phyloP scores from a whole-genome alignment of 2,888 invertebrate species.

The Spodoptera littoralis region DNA sequence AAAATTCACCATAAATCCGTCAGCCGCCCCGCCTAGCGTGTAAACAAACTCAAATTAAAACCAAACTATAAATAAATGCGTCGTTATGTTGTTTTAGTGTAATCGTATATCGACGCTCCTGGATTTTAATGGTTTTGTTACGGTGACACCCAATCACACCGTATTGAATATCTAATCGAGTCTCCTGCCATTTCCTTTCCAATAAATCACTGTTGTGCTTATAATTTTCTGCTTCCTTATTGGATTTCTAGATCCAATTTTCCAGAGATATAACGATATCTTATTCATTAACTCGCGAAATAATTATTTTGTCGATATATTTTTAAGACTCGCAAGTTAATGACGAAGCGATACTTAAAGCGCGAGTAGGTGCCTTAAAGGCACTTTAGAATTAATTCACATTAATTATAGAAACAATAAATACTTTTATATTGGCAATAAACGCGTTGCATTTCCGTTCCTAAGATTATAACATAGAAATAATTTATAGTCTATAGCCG shows the following conservation, averaged over 20 bases:
- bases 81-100: slow-evolving; percentile 72
- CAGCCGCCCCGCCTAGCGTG: slow-evolving; percentile 78
- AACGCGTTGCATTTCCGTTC: slow-evolving; percentile 42
- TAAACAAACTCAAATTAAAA: slow-evolving; percentile 76
- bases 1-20: slow-evolving; percentile 85
- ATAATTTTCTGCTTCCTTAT: too few relatives aligned
- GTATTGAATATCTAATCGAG: slow-evolving; percentile 53
- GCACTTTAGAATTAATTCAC: slow-evolving; percentile 15
- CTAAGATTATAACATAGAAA: slow-evolving; percentile 29
- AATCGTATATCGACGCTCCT: slow-evolving; percentile 59
- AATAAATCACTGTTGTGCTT: slow-evolving; percentile 11
- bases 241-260: too few relatives aligned
- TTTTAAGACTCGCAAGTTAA: neutral
- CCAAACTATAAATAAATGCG: slow-evolving; percentile 72
- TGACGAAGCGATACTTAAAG: neutral
- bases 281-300: too few relatives aligned
- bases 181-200: slow-evolving; percentile 11
- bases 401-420: slow-evolving; percentile 38
- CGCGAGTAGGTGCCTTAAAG: slow-evolving; percentile 2
- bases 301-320: neutral
- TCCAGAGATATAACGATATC: too few relatives aligned
- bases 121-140: slow-evolving; percentile 63
- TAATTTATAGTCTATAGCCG: slow-evolving; percentile 44
- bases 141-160: slow-evolving; percentile 51
- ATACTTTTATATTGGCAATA: slow-evolving; percentile 37